Conservation (phyloP, 2,888 invertebrate genomes). For the Drosophila atroscutellata region DNA sequence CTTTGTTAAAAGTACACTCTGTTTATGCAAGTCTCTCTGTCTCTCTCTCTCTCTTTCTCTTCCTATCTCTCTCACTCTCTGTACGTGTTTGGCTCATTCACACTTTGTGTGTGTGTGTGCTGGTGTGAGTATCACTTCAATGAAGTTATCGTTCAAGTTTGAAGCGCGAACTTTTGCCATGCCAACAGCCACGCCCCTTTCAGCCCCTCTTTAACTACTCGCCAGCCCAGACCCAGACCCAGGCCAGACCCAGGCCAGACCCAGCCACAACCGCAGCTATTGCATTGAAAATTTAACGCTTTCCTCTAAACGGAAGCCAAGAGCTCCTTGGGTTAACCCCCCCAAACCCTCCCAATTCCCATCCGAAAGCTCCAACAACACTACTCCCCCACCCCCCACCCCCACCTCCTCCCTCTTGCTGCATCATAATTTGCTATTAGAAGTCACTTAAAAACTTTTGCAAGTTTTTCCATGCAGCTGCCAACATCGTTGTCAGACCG, state of each 20-base stretch:
- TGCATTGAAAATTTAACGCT: constrained; percentile 70
- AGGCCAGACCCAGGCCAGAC: no score
- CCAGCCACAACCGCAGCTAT: constrained; percentile 36
- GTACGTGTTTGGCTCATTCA: constrained; percentile 13
- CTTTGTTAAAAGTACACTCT: constrained; percentile 72
- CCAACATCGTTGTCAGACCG: constrained; percentile 78
- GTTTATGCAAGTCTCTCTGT: constrained; percentile 43
- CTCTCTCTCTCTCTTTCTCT: constrained; percentile 4
- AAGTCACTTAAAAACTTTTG: constrained; percentile 77
- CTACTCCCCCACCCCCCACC: not conserved
- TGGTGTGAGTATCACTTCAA: constrained; percentile 58
- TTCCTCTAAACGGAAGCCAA: constrained; percentile 52
- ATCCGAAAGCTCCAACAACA: not conserved
- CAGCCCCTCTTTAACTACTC: not conserved
- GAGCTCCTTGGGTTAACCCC: not conserved
- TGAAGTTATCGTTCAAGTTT: constrained; percentile 81
- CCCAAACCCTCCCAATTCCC: not conserved
- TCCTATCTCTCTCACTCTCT: constrained; percentile 4
- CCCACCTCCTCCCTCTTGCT: not conserved
- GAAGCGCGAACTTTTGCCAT: constrained; percentile 73
- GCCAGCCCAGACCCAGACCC: not conserved
- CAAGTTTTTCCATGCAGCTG: constrained; percentile 78
- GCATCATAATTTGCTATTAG: constrained; percentile 80
- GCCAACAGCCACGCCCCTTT: constrained; percentile 49
- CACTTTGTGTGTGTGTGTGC: constrained; percentile 26